Conservation (phyloP, 2,113 vertebrate genomes). For the Zonotrichia leucophrys region DNA sequence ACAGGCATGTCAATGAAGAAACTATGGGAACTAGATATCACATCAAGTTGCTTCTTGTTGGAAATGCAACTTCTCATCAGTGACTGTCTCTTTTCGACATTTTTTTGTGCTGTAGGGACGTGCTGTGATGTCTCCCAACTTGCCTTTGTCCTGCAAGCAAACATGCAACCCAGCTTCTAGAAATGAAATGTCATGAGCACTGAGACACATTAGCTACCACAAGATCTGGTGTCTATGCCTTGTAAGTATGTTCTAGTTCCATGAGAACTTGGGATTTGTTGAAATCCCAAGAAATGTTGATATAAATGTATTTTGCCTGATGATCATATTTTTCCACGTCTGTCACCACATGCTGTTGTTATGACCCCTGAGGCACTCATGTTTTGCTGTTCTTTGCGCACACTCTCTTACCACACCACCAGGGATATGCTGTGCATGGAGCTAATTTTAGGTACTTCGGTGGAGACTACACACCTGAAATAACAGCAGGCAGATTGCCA, state of each 20-base stretch:
- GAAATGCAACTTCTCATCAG: background rate
- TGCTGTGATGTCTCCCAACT: background rate
- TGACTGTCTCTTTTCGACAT: background rate
- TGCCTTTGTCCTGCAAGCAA: constrained; percentile 10
- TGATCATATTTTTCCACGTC: background rate
- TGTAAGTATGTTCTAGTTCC: background rate
- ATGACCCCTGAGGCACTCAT: background rate
- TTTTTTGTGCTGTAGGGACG: background rate
- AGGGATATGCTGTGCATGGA: background rate
- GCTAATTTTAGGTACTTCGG: background rate
- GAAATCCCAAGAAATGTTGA: background rate
- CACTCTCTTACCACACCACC: background rate
- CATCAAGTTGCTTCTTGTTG: background rate
- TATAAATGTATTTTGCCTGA: background rate
- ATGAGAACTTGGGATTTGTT: background rate
- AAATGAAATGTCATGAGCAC: constrained; percentile 34
- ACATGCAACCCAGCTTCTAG: constrained; percentile 26
- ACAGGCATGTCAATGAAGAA: background rate
- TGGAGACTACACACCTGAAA: constrained; percentile 63
- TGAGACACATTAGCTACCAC: background rate
- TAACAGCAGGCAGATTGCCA: constrained; percentile 42
- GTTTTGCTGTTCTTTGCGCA: constrained; percentile 6
- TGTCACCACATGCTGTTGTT: background rate
- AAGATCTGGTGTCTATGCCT: background rate
- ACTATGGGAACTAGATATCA: background rate